A percentile compares a stretch with the other conserved stretches of the same genome.
Evolutionary conservation across 1,140 invertebrate species (phyloP).

Genomic region (Pomacea maculata): DNA sequence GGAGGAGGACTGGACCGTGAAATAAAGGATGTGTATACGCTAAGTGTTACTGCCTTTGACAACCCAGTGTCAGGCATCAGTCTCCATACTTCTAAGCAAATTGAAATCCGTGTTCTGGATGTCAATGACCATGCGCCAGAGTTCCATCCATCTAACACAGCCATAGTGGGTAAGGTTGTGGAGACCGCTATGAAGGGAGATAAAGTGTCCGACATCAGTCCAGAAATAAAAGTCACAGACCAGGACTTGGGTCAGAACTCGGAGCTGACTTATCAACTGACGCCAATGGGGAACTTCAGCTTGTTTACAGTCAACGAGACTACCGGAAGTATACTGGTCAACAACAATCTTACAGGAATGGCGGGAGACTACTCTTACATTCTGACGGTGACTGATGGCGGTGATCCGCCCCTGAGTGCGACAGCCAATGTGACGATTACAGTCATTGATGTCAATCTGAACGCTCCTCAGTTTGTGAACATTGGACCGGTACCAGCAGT

Average conservation of each 20-base stretch:
- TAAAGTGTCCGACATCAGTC: neutral
- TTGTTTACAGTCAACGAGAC: constrained; percentile 1
- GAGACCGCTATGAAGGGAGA: neutral
- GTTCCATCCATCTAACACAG: constrained; percentile 3
- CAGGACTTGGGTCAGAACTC: constrained; percentile 25
- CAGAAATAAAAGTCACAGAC: constrained; percentile 25
- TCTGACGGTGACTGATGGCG: constrained; percentile 26
- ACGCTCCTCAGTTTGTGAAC: constrained; percentile 27
- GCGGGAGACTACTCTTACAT: constrained; percentile 20
- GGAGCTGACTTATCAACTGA: constrained; percentile 22
- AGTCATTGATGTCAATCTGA: constrained; percentile 25
- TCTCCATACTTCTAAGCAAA: constrained; percentile 8
- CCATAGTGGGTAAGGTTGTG: neutral
- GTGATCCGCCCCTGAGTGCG: constrained; percentile 8
- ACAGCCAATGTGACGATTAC: constrained; percentile 17
- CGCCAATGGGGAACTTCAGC: neutral
- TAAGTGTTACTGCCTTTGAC: constrained; percentile 28
- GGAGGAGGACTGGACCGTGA: constrained; percentile 24
- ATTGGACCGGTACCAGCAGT: constrained; percentile 3
- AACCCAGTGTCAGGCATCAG: constrained; percentile 25
- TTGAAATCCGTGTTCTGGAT: constrained; percentile 23
- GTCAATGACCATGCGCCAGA: constrained; percentile 32
- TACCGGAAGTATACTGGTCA: constrained; percentile 21
- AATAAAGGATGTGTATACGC: constrained; percentile 7
- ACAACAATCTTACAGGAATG: constrained; percentile 1